Evolutionary conservation across 2,888 invertebrate species (phyloP), one percentile per base, ranked within the genome.

Genomic region (Drymonia ruficornis): DNA sequence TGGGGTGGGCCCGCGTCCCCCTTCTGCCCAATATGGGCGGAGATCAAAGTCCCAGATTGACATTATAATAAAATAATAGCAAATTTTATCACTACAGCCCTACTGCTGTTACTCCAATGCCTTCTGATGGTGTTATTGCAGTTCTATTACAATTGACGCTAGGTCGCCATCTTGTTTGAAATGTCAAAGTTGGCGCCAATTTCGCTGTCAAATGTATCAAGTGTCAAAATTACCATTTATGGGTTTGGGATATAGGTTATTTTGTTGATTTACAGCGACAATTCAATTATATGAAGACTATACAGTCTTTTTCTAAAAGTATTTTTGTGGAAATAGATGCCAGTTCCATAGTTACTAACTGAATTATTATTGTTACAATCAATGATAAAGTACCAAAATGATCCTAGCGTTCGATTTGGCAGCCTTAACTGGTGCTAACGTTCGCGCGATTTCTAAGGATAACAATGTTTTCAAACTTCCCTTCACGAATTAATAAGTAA

Each of bases 1-100:
- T 97, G 96, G 97, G 96, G 96, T 12, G 97, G 97, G 0, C 93
- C 95, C 0, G 96, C 95, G 1, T 96, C 96, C 28, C 94, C 95
- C 38, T 95, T 94, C 82, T 96, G 95, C 71, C 97, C 97, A 1
- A 87, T 96, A 1, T 97, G 96, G 96, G 94, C 94, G n/a, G 96
- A 97, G 81, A 85, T 90, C 7, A 87, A 89, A 44, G 72, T 91
- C 52, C 87, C 91, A 34, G 91, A 91, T 86, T 92, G 91, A 91
- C 87, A 58, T 74, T 64, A 70, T 51, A 66, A 65, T 53, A 66
- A 65, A 60, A 67, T 69, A 58, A 53, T 77, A 67, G 67, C 60
- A 40, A 76, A 72, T 63, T 72, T 67, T 58, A 59, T 72, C 13
- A 59, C 73, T 15, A 73, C 74, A 49, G 70, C 70, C 57, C 64